Evolutionary conservation across 2,888 invertebrate species (phyloP).

Genomic region (Ectobius pallidus): DNA sequence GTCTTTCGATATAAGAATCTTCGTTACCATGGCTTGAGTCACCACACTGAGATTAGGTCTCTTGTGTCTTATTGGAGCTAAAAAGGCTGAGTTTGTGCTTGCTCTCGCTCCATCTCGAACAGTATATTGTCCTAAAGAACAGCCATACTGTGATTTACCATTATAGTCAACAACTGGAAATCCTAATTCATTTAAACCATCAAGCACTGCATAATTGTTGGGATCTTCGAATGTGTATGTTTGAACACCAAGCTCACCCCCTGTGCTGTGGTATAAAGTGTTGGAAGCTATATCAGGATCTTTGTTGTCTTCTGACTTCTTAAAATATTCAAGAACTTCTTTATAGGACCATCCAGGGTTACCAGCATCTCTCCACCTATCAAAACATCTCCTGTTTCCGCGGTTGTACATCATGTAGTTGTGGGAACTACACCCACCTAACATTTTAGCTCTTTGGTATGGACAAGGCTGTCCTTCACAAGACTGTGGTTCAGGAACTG

Average conservation of each 20-base stretch:
- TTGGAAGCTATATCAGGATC: background rate
- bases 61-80: background rate
- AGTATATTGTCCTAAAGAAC: background rate
- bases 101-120: background rate
- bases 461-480: background rate
- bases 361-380: background rate
- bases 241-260: conserved; percentile 6
- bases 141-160: background rate
- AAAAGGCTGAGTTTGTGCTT: conserved; percentile 21
- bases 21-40: background rate
- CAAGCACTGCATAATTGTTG: background rate
- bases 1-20: conserved; percentile 45
- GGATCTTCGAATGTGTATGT: conserved; percentile 3
- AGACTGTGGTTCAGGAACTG: background rate
- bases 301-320: conserved; percentile 17
- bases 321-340: conserved; percentile 6
- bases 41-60: conserved; percentile 6
- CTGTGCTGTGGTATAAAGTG: background rate
- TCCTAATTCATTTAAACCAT: conserved; percentile 8
- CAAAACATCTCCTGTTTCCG: conserved; percentile 15
- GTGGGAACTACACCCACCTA: conserved; percentile 1
- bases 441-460: background rate
- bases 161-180: background rate
- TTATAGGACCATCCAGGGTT: conserved; percentile 14
- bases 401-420: conserved; percentile 11